phyloP scores from a whole-genome alignment of 1,140 invertebrate genomes.

The Branchinecta lindahli region DNA sequence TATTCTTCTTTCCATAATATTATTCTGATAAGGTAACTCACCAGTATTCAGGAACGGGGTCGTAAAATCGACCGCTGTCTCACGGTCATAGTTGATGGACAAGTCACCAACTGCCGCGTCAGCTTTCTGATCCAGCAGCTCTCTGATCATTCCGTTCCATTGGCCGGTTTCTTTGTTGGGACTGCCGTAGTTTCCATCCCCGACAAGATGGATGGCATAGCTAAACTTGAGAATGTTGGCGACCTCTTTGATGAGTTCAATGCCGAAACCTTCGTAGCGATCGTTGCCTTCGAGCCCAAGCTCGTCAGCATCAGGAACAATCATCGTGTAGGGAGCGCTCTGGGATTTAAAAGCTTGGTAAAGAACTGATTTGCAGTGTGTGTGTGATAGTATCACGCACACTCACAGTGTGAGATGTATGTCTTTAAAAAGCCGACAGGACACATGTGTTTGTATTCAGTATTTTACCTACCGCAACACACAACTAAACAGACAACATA shows the following conservation, averaged over 20 bases:
- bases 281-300: constrained; percentile 45
- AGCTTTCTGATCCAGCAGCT: constrained; percentile 49
- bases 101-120: constrained; percentile 39
- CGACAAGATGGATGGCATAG: constrained; percentile 61
- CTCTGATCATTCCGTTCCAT: constrained; percentile 78
- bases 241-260: constrained; percentile 74
- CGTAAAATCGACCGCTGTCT: constrained; percentile 39
- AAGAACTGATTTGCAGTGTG: too few relatives aligned
- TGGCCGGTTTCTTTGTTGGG: constrained; percentile 42
- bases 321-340: constrained; percentile 84
- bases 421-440: too few relatives aligned
- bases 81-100: constrained; percentile 37
- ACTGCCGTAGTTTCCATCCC: constrained; percentile 55
- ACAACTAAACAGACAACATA: too few relatives aligned
- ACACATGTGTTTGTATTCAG: too few relatives aligned
- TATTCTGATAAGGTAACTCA: background rate
- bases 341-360: constrained; percentile 27
- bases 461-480: too few relatives aligned
- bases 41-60: constrained; percentile 41
- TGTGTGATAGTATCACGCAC: too few relatives aligned
- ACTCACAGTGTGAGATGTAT: too few relatives aligned
- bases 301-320: constrained; percentile 23
- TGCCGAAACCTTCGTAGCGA: constrained; percentile 72
- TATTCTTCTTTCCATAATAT: too few relatives aligned
- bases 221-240: constrained; percentile 71